phyloP scores from a whole-genome alignment of 2,888 invertebrate genomes.

The Microctonus brassicae region DNA sequence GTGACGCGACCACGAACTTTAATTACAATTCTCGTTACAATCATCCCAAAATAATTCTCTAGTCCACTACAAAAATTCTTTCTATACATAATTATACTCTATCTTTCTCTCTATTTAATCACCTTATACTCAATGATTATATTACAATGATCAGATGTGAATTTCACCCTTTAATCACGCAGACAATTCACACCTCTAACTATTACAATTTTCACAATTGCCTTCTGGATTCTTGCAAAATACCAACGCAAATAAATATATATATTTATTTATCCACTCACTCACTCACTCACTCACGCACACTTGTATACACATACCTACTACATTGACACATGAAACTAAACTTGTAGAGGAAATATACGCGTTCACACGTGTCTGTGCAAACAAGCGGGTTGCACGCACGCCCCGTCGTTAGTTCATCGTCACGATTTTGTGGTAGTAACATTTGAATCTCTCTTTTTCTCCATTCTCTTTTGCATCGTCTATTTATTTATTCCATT shows the following conservation, averaged over 20 bases:
- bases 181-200: conserved; percentile 48
- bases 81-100: too few relatives aligned
- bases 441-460: conserved; percentile 7
- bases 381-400: conserved; percentile 32
- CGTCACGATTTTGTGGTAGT: conserved; percentile 22
- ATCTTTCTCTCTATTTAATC: too few relatives aligned
- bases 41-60: neutral
- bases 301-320: neutral
- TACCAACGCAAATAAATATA: too few relatives aligned
- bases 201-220: conserved; percentile 43
- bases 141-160: neutral
- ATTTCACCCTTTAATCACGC: conserved; percentile 39
- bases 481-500: conserved; percentile 34
- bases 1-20: neutral
- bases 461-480: neutral
- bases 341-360: conserved; percentile 11
- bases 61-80: neutral
- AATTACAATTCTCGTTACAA: neutral
- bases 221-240: neutral
- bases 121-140: too few relatives aligned
- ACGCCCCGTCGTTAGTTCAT: conserved; percentile 36
- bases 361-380: conserved; percentile 25
- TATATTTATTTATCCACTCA: too few relatives aligned
- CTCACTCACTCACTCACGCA: too few relatives aligned
- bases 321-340: neutral